These are phyloP conservation scores for Leucozona laternaria DNA, from an alignment of 2,888 invertebrate genomes.

Conservation along the genomic window DNA sequence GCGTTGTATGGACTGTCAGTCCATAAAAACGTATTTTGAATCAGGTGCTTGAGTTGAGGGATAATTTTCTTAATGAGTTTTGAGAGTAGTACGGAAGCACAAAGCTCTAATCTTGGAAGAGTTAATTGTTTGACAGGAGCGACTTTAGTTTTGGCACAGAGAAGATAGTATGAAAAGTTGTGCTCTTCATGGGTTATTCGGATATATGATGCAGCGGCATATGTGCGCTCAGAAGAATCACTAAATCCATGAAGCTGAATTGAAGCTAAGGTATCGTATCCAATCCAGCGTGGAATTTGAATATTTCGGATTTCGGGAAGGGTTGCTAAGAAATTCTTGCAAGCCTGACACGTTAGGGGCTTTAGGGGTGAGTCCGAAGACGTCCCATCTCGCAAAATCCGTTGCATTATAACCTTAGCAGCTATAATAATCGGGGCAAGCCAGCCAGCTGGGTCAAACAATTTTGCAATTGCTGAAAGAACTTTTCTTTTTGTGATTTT, in stretches of 20 bases:
- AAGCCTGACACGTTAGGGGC: not conserved
- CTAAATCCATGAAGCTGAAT: slow-evolving; percentile 50
- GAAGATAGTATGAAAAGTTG: not conserved
- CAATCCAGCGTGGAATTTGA: slow-evolving; percentile 52
- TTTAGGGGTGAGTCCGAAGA: slow-evolving; percentile 34
- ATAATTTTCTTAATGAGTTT: not conserved
- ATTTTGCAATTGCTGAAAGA: slow-evolving; percentile 60
- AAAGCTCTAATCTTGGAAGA: not conserved
- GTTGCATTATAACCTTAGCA: slow-evolving; percentile 70
- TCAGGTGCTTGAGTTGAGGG: too few relatives aligned
- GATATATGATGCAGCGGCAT: slow-evolving; percentile 43
- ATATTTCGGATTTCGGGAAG: slow-evolving; percentile 26
- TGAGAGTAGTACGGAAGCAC: not conserved
- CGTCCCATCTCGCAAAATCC: slow-evolving; percentile 56
- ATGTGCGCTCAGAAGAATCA: slow-evolving; percentile 50
- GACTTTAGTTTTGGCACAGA: not conserved
- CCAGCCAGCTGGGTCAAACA: slow-evolving; percentile 12
- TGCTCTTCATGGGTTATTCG: not conserved
- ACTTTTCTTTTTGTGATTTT: slow-evolving; percentile 55
- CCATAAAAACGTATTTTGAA: too few relatives aligned
- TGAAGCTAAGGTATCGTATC: not conserved
- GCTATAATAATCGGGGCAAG: slow-evolving; percentile 51
- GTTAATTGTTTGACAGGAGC: not conserved
- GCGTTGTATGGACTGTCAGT: too few relatives aligned
- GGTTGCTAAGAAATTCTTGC: slow-evolving; percentile 5